These are phyloP conservation scores for Lottia scabra DNA, from an alignment of 2,888 invertebrate species.

Conservation along the genomic window DNA sequence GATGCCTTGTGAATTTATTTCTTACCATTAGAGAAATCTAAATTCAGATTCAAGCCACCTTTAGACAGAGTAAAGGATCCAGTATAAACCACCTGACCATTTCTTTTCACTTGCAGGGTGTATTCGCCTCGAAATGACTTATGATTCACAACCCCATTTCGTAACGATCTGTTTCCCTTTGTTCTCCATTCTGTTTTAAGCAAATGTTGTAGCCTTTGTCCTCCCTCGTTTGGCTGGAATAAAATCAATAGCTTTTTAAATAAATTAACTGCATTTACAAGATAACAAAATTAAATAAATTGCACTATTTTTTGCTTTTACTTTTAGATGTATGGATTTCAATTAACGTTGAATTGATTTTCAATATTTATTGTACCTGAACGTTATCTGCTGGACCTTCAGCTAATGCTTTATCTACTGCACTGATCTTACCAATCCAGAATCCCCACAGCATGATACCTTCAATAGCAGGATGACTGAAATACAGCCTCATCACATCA, in stretches of 20 bases:
- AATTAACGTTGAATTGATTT: too few relatives aligned
- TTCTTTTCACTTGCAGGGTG: conserved; percentile 2
- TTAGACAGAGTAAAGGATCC: neutral
- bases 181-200: conserved; percentile 14
- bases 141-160: neutral
- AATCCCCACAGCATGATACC: conserved; percentile 28
- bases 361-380: conserved; percentile 14
- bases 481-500: conserved; percentile 26
- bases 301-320: too few relatives aligned
- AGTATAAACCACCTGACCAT: neutral
- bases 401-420: conserved; percentile 18
- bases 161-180: neutral
- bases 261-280: too few relatives aligned
- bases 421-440: conserved; percentile 5
- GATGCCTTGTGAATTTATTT: too few relatives aligned
- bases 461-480: conserved; percentile 32
- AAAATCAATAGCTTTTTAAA: neutral
- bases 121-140: conserved; percentile 7
- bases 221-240: conserved; percentile 9
- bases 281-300: too few relatives aligned
- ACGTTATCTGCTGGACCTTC: conserved; percentile 16
- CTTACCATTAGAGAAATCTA: too few relatives aligned
- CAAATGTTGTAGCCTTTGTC: neutral
- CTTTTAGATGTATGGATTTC: too few relatives aligned
- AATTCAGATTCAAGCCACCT: neutral